A percentile compares a stretch with the other conserved stretches of the same genome.
phyloP scores from a whole-genome alignment of 2,888 invertebrate species.

The Orchestes rusci region DNA sequence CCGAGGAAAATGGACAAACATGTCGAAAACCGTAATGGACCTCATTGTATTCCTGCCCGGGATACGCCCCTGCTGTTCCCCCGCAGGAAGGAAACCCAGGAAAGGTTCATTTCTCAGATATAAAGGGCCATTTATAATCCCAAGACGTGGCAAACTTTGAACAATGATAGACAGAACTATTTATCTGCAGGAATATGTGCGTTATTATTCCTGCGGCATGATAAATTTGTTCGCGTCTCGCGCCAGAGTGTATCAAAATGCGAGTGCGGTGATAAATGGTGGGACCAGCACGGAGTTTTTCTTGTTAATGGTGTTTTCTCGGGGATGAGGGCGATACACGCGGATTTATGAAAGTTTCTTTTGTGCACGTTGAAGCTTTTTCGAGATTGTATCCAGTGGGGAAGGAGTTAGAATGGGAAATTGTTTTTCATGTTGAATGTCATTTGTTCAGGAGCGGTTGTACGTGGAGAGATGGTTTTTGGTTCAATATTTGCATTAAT shows the following conservation, averaged over 20 bases:
- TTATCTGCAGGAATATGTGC: conserved; percentile 35
- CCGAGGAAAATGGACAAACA: too few species aligned
- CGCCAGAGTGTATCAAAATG: conserved; percentile 23
- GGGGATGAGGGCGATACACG: conserved; percentile 18
- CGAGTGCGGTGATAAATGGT: conserved; percentile 21
- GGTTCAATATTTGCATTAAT: too few species aligned
- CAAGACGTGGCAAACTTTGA: conserved; percentile 38
- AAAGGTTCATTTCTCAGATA: conserved; percentile 45
- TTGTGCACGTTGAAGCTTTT: too few species aligned
- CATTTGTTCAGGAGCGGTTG: too few species aligned
- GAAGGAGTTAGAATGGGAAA: too few species aligned
- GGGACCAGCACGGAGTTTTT: conserved; percentile 15
- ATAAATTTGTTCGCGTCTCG: conserved; percentile 32
- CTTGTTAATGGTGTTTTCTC: conserved; percentile 21
- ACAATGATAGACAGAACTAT: conserved; percentile 44
- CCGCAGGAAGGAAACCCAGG: conserved; percentile 30
- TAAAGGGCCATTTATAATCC: conserved; percentile 39
- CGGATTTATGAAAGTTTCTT: conserved; percentile 17
- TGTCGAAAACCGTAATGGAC: too few species aligned
- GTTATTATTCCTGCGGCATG: conserved; percentile 38
- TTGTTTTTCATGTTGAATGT: too few species aligned
- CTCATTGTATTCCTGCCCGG: too few species aligned
- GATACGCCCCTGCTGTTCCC: conserved; percentile 18
- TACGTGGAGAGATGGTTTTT: too few species aligned
- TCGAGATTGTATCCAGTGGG: too few species aligned